Base-by-base conservation (phyloP, 2,797 vertebrate genomes). In the Salarias fasciatus region DNA sequence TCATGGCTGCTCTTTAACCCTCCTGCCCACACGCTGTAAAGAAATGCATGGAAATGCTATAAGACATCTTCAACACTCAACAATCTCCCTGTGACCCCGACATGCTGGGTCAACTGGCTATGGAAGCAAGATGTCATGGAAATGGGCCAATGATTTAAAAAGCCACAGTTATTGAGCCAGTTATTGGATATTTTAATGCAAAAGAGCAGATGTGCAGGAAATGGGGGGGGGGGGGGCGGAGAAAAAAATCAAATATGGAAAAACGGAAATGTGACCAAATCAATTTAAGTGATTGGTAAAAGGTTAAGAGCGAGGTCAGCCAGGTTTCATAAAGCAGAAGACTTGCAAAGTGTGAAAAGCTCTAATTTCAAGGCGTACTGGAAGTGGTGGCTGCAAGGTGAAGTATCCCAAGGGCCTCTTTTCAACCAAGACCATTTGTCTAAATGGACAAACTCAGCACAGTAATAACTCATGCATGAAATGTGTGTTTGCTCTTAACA, bases 401-500 rank as follows among this genome's bases (percentile, higher is more conserved):
- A 5, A 1, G 71, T 52, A 65, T 79, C 83, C 77, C 84, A 1
- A 1, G 77, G 47, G 84, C 24, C 28, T 24, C 47, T 44, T 80
- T 82, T 68, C 53, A 72, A 43, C 30, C 6, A 4, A 13, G 64
- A 46, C 49, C 56, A 72, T 89, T 83, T 72, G 65, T 88, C 63
- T 67, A 69, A 75, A 82, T 65, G 52, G 31, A 50, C 53, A 76
- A 77, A 75, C 44, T 77, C 69, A 77, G 53, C 63, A 65, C 36
- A 45, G 55, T 54, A 77, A 86, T 87, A 79, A 79, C 69, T 82
- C 84, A 84, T 50, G 31, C 49, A 55, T 70, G 72, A 77, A 69
- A 67, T 64, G 57, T 72, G 53, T 65, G 56, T 69, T 69, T 69
- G 57, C 54, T 52, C 59, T 63, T 62, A 69, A 56, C 46, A 56